These are phyloP conservation scores for Melanogrammus aeglefinus DNA, from an alignment of 2,797 vertebrate genomes.

Conservation along the genomic window DNA sequence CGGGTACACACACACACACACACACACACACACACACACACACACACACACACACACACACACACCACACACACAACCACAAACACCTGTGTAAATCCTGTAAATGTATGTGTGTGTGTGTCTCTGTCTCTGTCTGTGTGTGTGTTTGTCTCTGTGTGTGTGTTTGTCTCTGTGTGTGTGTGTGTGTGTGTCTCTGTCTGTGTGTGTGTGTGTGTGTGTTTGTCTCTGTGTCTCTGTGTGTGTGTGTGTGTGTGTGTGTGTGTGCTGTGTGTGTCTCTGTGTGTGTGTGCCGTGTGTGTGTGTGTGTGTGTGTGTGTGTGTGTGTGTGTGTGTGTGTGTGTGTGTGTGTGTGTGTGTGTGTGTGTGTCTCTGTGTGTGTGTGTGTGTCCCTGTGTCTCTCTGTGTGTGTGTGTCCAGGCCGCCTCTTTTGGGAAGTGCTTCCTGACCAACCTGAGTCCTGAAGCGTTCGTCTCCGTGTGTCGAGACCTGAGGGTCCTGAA, in stretches of 20 bases:
- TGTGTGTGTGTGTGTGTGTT: too few species aligned
- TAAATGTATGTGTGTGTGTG: not conserved
- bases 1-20: slow-evolving; percentile 69
- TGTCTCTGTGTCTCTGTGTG: too few species aligned
- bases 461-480: slow-evolving; percentile 84
- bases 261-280: too few species aligned
- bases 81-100: not conserved
- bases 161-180: too few species aligned
- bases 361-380: not conserved
- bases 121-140: not conserved
- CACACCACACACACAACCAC: not conserved
- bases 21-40: not conserved
- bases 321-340: too few species aligned
- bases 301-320: not conserved
- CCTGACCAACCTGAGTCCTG: slow-evolving; percentile 85
- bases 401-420: slow-evolving; percentile 67
- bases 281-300: not conserved
- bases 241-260: too few species aligned
- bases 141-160: not conserved
- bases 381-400: not conserved
- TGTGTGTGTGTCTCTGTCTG: too few species aligned
- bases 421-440: slow-evolving; percentile 97
- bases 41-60: slow-evolving; percentile 2
- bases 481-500: slow-evolving; percentile 90
- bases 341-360: not conserved